Base-by-base conservation (phyloP, 2,888 invertebrate species). In the Drosophila putrida region DNA sequence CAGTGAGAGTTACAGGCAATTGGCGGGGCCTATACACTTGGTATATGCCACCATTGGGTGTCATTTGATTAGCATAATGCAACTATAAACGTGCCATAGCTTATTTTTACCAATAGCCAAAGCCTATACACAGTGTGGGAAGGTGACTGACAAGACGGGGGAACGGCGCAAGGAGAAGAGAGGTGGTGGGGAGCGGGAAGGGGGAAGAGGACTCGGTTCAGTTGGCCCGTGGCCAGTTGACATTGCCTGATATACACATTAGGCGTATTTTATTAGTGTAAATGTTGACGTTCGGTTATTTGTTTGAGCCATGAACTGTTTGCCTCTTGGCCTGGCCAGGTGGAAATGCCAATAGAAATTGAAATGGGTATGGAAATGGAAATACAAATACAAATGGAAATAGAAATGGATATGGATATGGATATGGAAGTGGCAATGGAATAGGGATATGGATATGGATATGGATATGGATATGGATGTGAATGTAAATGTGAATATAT, bases 41-140 rank as follows among this genome's bases (percentile, higher is more conserved):
- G 31, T 59, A 75, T 79, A 75, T 86, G 80, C 87, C 77, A 88
- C 88, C 86, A 86, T 86, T 86, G 86, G 86, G 88, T 86, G 88
- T 86, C 86, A 82, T 86, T 86, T 86, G 88, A 86, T 86, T 86
- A 88, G 88, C 86, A 86, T 86, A 86, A 88, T 86, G 84, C 84
- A 82, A 86, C 84, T 88, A 88, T 86, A 88, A 86, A 86, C 71
- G 86, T 88, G 83, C 69, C 74, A 82, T 75, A 75, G 86, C 80
- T 88, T 75, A 77, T 86, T 83, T 78, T 82, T 88, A 88, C 88
- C 85, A 86, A 88, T 86, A 86, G 71, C 71, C 46, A 44, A 41
- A 41, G 71, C 62, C 61, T 57, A 69, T 33, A 28, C 11, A 15
- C 9, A 15, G 11, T n/a, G 43, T 10, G 28, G 13, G 9, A 8